Evolutionary conservation across 1,140 invertebrate genomes (phyloP), one percentile per base, ranked within the genome.

Genomic region (Drosophila persimilis): DNA sequence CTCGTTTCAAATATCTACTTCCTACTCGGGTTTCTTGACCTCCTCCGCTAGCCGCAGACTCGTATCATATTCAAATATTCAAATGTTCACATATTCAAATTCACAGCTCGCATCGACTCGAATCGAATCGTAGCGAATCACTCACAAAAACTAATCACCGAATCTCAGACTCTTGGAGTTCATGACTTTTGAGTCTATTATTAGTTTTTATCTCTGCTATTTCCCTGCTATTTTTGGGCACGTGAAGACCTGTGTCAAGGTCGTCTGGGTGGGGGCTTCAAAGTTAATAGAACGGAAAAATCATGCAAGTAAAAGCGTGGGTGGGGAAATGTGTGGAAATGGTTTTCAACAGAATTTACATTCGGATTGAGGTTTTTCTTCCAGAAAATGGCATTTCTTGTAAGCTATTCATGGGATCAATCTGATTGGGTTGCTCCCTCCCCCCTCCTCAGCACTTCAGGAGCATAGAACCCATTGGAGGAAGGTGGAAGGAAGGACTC

Each of bases 11-110:
- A 39, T 13, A 39, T 17, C 35, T 35, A 69, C 66, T 70, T 70
- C 66, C 66, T 70, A 69, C 64, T 70, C 63, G 52, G 45, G 66
- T 70, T 70, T 70, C 26, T 70, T 70, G 48, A 70, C 66, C 66
- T 69, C 66, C 69, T 20, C n/a, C 35, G 63, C 64, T 31, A 20
- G 35, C 11, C 26, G 8, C 45, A 46, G 54, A 24, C 22, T 65
- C 41, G 54, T 67, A 39, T 24, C 9, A 45, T 29, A 35, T 58
- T 29, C 45, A 43, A 64, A 48, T 39, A n/a, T 31, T 24, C 35
- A 35, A 20, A 20, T 20, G 1, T 20, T 17, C 17, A 17, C 46
- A 66, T 29, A 46, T 55, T 13, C 24, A 51, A 31, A 43, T 6
- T 6, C 6, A 29, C 6, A 57, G 43, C 44, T 31, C 26, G 35